phyloP scores from a whole-genome alignment of 1,140 invertebrate species.

The Agraylea sexmaculata region DNA sequence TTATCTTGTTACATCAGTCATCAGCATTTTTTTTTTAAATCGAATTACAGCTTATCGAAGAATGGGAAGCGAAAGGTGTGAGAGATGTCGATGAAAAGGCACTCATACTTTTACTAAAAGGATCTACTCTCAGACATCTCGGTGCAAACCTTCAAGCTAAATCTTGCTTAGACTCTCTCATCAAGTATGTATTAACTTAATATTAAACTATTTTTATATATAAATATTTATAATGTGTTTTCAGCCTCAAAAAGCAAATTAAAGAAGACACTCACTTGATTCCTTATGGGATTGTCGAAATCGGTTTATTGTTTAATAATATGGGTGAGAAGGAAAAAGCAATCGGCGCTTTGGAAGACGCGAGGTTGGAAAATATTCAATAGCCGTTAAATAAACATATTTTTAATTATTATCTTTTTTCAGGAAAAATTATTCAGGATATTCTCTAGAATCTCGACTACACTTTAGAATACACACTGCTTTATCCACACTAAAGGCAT shows the following conservation, averaged over 20 bases:
- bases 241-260: conserved; percentile 59
- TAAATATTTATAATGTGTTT: too few species aligned
- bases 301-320: conserved; percentile 64
- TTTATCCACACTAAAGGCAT: too few species aligned
- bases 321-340: conserved; percentile 56
- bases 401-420: conserved; percentile 26
- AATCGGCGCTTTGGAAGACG: conserved; percentile 63
- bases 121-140: conserved; percentile 25
- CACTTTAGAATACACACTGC: conserved; percentile 86
- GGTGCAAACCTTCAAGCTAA: conserved; percentile 15
- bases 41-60: conserved; percentile 13
- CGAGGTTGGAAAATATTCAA: conserved; percentile 52
- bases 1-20: neutral
- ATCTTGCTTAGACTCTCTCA: conserved; percentile 12
- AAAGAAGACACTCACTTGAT: conserved; percentile 75
- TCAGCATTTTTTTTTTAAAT: conserved; percentile 6
- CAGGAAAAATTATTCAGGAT: conserved; percentile 82
- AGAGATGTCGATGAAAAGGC: conserved; percentile 60
- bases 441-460: conserved; percentile 78
- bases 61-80: conserved; percentile 3
- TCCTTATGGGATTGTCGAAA: conserved; percentile 78
- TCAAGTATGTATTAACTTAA: conserved; percentile 13
- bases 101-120: conserved; percentile 67
- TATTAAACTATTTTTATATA: too few species aligned
- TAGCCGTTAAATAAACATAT: neutral